These are phyloP conservation scores for Lutraria lutraria DNA, from an alignment of 2,888 invertebrate genomes.

Conservation along the genomic window DNA sequence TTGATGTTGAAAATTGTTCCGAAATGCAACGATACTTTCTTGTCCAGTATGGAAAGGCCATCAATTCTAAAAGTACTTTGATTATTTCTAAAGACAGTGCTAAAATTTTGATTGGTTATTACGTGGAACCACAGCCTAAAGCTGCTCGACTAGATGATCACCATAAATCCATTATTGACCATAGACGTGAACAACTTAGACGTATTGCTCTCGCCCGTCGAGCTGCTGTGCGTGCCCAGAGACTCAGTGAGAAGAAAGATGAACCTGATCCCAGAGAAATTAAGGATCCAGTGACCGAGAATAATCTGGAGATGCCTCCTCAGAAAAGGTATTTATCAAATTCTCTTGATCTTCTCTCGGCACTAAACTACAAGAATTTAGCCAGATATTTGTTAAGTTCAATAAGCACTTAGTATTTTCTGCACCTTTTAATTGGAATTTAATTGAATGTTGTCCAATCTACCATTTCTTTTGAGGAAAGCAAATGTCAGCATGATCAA, in stretches of 20 bases:
- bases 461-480: no score
- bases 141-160: constrained; percentile 50
- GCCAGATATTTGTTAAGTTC: background rate
- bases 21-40: constrained; percentile 87
- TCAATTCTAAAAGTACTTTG: constrained; percentile 85
- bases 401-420: no score
- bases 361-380: background rate
- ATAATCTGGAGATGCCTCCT: background rate
- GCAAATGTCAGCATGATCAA: no score
- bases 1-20: constrained; percentile 84
- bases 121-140: constrained; percentile 83
- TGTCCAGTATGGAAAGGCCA: constrained; percentile 86
- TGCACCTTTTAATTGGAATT: no score
- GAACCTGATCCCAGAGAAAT: constrained; percentile 52
- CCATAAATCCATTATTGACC: constrained; percentile 65
- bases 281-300: constrained; percentile 28
- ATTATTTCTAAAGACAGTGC: constrained; percentile 85
- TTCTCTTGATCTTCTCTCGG: no score
- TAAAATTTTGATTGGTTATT: constrained; percentile 84
- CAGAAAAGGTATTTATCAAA: constrained; percentile 17
- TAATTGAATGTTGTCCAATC: no score
- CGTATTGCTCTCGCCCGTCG: constrained; percentile 59
- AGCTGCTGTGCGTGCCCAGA: constrained; percentile 63
- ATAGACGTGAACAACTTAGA: constrained; percentile 60
- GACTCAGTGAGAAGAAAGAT: constrained; percentile 49